phyloP scores from a whole-genome alignment of 2,888 invertebrate genomes.

The Smittia aterrima region DNA sequence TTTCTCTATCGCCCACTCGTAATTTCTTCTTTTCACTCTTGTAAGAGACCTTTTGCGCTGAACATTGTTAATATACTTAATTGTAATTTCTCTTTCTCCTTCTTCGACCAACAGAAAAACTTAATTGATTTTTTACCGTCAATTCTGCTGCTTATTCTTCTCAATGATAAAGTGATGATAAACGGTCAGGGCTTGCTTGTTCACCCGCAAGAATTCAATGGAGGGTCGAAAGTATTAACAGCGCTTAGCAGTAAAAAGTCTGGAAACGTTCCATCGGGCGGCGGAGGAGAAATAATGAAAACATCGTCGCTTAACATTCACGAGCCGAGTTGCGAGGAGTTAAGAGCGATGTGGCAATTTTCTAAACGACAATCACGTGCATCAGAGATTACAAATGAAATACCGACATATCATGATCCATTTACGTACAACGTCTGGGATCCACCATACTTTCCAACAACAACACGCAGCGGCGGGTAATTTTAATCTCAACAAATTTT shows the following conservation, averaged over 20 bases:
- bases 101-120: not conserved
- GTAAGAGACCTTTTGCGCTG: no score
- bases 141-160: constrained; percentile 28
- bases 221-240: not conserved
- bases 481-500: constrained; percentile 44
- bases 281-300: constrained; percentile 49
- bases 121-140: constrained; percentile 36
- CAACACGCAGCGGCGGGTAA: constrained; percentile 60
- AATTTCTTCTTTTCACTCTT: no score
- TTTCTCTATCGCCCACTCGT: no score
- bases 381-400: constrained; percentile 82
- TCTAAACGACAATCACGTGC: constrained; percentile 78
- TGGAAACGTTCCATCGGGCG: not conserved
- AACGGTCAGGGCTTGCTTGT: constrained; percentile 26
- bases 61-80: no score
- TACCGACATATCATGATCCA: constrained; percentile 78
- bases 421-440: constrained; percentile 82
- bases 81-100: not conserved
- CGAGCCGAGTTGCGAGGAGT: constrained; percentile 83
- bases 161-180: constrained; percentile 33
- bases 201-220: constrained; percentile 31
- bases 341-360: constrained; percentile 85
- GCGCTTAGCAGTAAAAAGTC: constrained; percentile 24
- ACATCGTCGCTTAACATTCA: constrained; percentile 50
- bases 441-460: constrained; percentile 59